Evolutionary conservation across 2,797 vertebrate genomes (phyloP), one percentile per base, ranked within the genome.

Genomic region (Liasis olivaceus): DNA sequence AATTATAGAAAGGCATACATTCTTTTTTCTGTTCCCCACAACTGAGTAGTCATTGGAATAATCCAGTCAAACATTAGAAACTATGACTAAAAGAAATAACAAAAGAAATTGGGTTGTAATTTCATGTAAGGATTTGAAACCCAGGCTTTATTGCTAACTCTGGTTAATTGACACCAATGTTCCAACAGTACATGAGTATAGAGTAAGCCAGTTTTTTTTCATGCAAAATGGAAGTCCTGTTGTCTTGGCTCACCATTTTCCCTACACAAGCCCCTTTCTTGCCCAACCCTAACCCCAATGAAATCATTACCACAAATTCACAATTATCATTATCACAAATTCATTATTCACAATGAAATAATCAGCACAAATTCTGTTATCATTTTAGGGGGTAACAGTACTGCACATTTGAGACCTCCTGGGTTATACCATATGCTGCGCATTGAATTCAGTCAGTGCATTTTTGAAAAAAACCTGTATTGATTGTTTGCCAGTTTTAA

Each of bases 51-150:
- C 72, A 9, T 91, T 93, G 17, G 58, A 58, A 2, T 31, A 93
- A 87, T 88, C 31, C 1, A 42, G 56, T 89, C 15, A 22, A 12
- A 58, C 14, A 81, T 81, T 81, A 81, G 64, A 63, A 85, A 88
- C 24, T 93, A n/a, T 88, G 54, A 59, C 88, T 59, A 88, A 62
- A 91, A 91, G 36, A 14, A 59, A 72, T 42, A 91, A 91, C 4
- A 4, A 89, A 56, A 89, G 42, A 11, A 90, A 9, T 88, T 9
- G 13, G n/a, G 5, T 26, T 95, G 91, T 69, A 90, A 94, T 42
- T 64, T 1, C 26, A 91, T 77, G 91, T 94, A 94, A 26, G 6
- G 60, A 69, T 92, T 1, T 11, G 58, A 69, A 92, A 93, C 17
- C 0, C 36, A 91, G 93, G 54, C 14, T 47, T 63, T 59, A 91